Conservation (phyloP, 2,797 vertebrate genomes). For the Myotis findleyi region DNA sequence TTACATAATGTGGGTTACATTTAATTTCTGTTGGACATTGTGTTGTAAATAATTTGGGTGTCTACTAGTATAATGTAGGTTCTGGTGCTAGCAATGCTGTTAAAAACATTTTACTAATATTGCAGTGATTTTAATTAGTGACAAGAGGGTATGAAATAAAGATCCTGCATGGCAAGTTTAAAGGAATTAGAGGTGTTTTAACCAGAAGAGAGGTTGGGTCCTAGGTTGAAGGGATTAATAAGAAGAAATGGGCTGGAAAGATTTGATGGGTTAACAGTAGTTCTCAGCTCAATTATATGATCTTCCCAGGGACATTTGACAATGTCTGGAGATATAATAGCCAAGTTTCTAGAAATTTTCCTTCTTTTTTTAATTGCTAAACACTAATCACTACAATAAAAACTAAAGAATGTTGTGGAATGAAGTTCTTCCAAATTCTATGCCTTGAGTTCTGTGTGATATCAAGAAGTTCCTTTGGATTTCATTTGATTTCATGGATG, state of each 20-base stretch:
- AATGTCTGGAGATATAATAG: neutral
- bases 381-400: neutral
- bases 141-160: neutral
- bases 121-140: slow-evolving; percentile 15
- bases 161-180: neutral
- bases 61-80: neutral
- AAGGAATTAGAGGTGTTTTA: slow-evolving; percentile 13
- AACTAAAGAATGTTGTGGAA: neutral
- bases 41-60: neutral
- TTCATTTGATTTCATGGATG: neutral
- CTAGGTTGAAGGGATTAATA: slow-evolving; percentile 5
- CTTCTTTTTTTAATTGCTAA: neutral
- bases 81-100: neutral
- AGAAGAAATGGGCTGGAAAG: slow-evolving; percentile 27
- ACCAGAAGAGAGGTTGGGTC: neutral
- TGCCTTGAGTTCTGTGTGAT: neutral
- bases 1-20: neutral
- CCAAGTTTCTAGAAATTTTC: neutral
- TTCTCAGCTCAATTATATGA: neutral
- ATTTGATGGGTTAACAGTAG: neutral
- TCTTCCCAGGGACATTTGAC: neutral
- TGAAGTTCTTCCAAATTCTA: neutral
- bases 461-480: neutral
- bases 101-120: neutral
- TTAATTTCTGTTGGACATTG: neutral